Conservation (phyloP, 2,888 invertebrate species). For the Nasonia oneida region DNA sequence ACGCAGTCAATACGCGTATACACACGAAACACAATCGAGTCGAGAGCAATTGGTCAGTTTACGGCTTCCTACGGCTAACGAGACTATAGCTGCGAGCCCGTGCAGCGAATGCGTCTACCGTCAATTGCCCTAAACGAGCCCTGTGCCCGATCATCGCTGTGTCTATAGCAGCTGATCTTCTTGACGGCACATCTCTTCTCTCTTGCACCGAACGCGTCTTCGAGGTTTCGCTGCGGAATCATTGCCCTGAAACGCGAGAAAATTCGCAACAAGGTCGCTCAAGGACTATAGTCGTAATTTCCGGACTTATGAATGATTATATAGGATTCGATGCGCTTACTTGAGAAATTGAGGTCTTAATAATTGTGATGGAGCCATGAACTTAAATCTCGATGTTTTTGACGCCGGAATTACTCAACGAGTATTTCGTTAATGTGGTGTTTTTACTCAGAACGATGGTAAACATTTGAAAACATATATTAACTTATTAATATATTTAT, state of each 20-base stretch:
- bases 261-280: constrained; percentile 9
- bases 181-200: constrained; percentile 3
- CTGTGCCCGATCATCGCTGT: constrained; percentile 60
- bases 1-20: constrained; percentile 14
- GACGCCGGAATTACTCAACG: too few species aligned
- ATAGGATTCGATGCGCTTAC: constrained; percentile 10
- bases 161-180: constrained; percentile 11
- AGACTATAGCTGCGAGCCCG: constrained; percentile 55
- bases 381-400: background rate
- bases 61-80: constrained; percentile 69
- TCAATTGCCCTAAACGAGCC: constrained; percentile 69
- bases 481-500: background rate
- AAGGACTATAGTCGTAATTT: background rate
- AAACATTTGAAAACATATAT: background rate
- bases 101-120: constrained; percentile 63
- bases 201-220: background rate
- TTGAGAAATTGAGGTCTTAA: background rate
- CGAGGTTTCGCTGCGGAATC: constrained; percentile 12
- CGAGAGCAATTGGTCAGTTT: constrained; percentile 68
- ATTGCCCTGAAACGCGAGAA: constrained; percentile 4
- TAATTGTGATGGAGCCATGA: background rate
- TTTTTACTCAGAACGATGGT: background rate
- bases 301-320: background rate
- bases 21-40: constrained; percentile 38
- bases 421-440: background rate